A percentile compares a stretch with the other conserved stretches of the same genome.
phyloP scores from a whole-genome alignment of 2,797 vertebrate genomes.

The Poecile montanus region DNA sequence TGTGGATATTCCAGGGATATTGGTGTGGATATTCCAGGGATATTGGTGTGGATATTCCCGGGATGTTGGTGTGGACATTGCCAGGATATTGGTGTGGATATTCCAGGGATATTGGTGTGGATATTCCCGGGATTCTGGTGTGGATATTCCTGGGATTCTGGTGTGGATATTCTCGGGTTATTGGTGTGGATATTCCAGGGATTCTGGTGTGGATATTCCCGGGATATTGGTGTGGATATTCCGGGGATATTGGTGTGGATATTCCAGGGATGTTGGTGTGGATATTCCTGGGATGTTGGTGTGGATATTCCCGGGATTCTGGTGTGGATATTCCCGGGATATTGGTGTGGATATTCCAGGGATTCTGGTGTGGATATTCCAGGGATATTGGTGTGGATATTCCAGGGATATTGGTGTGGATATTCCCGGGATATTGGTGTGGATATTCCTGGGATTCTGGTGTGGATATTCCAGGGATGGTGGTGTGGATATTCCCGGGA shows the following conservation, averaged over 20 bases:
- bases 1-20: too few species aligned
- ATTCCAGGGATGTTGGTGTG: accelerated
- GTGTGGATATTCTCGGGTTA: too few species aligned
- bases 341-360: background rate
- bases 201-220: accelerated
- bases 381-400: accelerated
- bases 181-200: background rate
- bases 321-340: background rate
- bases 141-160: background rate
- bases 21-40: too few species aligned
- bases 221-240: accelerated
- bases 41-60: too few species aligned
- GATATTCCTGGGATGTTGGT: background rate
- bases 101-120: accelerated
- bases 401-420: background rate
- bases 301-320: background rate
- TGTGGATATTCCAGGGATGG: too few species aligned
- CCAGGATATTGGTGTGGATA: too few species aligned
- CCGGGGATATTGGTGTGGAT: accelerated
- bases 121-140: accelerated
- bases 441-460: too few species aligned
- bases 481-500: too few species aligned
- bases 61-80: too few species aligned
- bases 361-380: background rate
- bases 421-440: background rate